Evolutionary conservation across 1,140 invertebrate species (phyloP).

Genomic region (Drosophila navojoa): DNA sequence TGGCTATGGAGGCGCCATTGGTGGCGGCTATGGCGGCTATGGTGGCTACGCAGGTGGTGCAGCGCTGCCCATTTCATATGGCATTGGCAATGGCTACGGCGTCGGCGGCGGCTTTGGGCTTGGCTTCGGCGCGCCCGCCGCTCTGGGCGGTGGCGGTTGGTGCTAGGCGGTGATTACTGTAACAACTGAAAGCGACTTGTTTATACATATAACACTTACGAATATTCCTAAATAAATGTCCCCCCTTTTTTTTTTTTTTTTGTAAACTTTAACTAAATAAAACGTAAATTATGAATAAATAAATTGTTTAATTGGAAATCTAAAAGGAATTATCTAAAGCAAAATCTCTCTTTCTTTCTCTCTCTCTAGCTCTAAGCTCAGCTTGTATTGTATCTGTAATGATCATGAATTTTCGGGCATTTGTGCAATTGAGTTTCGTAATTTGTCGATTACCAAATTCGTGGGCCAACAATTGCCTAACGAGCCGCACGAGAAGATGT

Average conservation of each 20-base stretch:
- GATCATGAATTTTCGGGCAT: background rate
- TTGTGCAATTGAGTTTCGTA: slow-evolving; percentile 16
- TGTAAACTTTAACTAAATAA: slow-evolving; percentile 26
- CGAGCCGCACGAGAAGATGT: slow-evolving; percentile 10
- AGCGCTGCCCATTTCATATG: no score
- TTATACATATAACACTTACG: background rate
- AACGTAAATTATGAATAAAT: slow-evolving; percentile 14
- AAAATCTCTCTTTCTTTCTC: no score
- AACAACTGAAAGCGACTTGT: slow-evolving; percentile 5
- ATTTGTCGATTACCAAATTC: slow-evolving; percentile 20
- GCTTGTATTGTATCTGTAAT: background rate
- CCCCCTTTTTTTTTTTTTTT: slow-evolving; percentile 4
- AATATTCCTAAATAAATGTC: slow-evolving; percentile 4
- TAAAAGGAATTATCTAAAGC: background rate
- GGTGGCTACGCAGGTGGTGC: no score
- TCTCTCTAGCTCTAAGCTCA: no score
- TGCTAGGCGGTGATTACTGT: slow-evolving; percentile 28
- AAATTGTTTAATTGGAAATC: background rate
- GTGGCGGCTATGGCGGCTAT: slow-evolving; percentile 44
- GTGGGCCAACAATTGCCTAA: slow-evolving; percentile 12
- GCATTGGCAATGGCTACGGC: background rate
- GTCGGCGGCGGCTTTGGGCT: no score
- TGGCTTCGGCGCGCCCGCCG: no score
- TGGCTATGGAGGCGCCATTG: slow-evolving; percentile 10
- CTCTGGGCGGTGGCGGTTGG: slow-evolving; percentile 30